Evolutionary conservation across 2,797 vertebrate species (phyloP).

Genomic region (Parauchenoglanis ngamensis): DNA sequence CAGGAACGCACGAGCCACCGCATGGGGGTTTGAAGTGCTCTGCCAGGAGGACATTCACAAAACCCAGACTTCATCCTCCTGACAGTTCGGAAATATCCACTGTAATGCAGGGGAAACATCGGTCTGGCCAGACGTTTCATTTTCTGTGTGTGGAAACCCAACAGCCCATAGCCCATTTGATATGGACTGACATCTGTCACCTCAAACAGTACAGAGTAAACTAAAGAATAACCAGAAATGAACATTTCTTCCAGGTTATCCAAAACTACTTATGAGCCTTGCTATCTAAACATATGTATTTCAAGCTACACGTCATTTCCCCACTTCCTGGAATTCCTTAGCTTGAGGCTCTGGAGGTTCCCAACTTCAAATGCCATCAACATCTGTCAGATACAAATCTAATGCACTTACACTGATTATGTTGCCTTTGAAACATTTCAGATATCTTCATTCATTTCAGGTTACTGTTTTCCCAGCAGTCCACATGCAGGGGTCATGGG

Average conservation of each 20-base stretch:
- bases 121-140: constrained; percentile 78
- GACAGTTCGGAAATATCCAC: constrained; percentile 80
- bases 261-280: constrained; percentile 44
- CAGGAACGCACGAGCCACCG: constrained; percentile 65
- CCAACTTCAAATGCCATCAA: constrained; percentile 41
- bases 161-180: constrained; percentile 63
- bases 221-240: constrained; percentile 34
- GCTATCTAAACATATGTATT: constrained; percentile 54
- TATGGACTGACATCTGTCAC: constrained; percentile 74
- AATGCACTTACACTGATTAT: constrained; percentile 43
- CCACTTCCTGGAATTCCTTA: constrained; percentile 23
- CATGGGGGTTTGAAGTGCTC: constrained; percentile 61
- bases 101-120: constrained; percentile 78
- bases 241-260: constrained; percentile 41
- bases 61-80: constrained; percentile 78
- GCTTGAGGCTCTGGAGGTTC: constrained; percentile 32
- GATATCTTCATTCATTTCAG: constrained; percentile 45
- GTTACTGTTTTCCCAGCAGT: constrained; percentile 44
- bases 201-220: constrained; percentile 60
- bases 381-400: constrained; percentile 52
- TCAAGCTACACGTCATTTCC: constrained; percentile 27
- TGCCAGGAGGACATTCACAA: constrained; percentile 71
- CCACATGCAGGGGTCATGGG: constrained; percentile 37
- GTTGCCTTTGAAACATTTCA: constrained; percentile 44
- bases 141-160: constrained; percentile 76